These are phyloP conservation scores for Sepiola atlantica DNA, from an alignment of 2,888 invertebrate genomes.

Conservation along the genomic window DNA sequence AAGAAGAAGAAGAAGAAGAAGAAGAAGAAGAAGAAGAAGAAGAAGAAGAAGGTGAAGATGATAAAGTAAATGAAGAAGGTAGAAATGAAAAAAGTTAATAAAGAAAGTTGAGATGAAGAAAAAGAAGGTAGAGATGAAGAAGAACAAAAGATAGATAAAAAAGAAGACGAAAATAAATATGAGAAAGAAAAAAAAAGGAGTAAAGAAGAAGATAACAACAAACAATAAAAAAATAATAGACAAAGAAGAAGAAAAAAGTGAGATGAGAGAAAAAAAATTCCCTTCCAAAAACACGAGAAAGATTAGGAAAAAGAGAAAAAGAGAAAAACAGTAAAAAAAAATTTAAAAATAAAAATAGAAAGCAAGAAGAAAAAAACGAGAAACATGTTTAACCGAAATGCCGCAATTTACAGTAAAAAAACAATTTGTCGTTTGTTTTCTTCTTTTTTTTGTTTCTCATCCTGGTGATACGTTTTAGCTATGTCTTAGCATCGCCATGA, in stretches of 20 bases:
- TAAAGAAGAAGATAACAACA: neutral
- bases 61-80: neutral
- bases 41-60: neutral
- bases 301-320: too few species aligned
- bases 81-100: neutral
- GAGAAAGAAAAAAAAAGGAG: neutral
- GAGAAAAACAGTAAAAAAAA: too few species aligned
- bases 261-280: too few species aligned
- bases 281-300: too few species aligned
- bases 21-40: constrained; percentile 17
- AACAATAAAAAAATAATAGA: neutral
- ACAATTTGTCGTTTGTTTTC: neutral
- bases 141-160: too few species aligned
- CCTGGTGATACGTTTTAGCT: too few species aligned
- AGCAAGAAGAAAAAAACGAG: neutral
- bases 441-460: neutral
- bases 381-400: neutral
- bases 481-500: too few species aligned
- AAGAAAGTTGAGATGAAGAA: neutral
- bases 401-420: neutral
- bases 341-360: too few species aligned
- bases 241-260: neutral
- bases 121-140: neutral
- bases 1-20: constrained; percentile 32
- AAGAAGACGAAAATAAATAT: neutral